A percentile compares a stretch with the other conserved stretches of the same genome.
These are phyloP conservation scores for Ericerus pela DNA, from an alignment of 1,140 invertebrate species.

Conservation along the genomic window DNA sequence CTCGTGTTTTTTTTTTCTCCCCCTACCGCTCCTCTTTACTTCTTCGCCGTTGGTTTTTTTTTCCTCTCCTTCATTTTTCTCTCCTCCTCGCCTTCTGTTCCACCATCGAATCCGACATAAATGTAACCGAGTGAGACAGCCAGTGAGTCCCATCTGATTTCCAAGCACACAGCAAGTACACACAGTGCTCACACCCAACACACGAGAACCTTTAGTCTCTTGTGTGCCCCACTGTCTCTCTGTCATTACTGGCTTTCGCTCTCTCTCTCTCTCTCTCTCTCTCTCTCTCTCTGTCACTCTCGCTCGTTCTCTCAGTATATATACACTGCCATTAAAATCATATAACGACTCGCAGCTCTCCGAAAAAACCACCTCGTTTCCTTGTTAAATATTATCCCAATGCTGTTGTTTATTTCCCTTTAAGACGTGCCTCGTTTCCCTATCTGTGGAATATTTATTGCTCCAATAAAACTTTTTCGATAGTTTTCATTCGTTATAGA, in stretches of 20 bases:
- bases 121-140: slow-evolving; percentile 5
- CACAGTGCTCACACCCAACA: slow-evolving; percentile 4
- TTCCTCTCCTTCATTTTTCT: no score
- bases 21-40: no score
- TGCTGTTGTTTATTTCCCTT: slow-evolving; percentile 10
- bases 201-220: no score
- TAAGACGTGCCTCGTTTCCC: slow-evolving; percentile 7
- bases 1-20: no score
- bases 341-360: slow-evolving; percentile 7
- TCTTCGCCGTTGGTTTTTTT: no score
- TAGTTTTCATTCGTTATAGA: slow-evolving; percentile 9
- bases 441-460: slow-evolving; percentile 1
- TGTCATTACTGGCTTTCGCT: no score
- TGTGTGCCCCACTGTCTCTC: no score
- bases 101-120: no score
- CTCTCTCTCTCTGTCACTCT: no score
- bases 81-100: no score
- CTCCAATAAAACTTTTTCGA: slow-evolving; percentile 8
- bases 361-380: slow-evolving; percentile 9
- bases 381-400: slow-evolving; percentile 12
- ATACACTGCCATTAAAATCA: slow-evolving; percentile 11
- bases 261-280: no score
- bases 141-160: slow-evolving; percentile 3
- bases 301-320: no score
- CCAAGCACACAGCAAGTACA: not conserved